Percentiles rank a stretch among this genome's conserved stretches.
These are phyloP conservation scores for Chrysina gloriosa DNA, from an alignment of 2,888 invertebrate genomes.

Conservation along the genomic window DNA sequence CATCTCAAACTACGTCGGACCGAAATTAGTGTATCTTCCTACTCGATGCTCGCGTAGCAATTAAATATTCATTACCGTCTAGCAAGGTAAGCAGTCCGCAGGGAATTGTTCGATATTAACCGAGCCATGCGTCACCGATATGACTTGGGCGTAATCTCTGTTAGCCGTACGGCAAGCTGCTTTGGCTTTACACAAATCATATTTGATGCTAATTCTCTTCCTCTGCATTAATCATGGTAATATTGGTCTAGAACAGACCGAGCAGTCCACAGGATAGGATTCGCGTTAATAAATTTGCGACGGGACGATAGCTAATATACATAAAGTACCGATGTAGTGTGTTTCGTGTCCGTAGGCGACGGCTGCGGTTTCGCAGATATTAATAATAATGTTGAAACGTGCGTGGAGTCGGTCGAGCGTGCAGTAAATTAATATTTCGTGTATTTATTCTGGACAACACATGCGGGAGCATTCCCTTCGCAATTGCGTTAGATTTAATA, in stretches of 20 bases:
- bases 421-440: too few species aligned
- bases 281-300: not conserved
- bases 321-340: too few species aligned
- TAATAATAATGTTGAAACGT: too few species aligned
- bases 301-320: not conserved
- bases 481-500: too few species aligned
- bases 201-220: slow-evolving; percentile 10
- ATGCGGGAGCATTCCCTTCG: too few species aligned
- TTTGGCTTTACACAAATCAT: not conserved
- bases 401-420: too few species aligned
- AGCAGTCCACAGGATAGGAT: not conserved
- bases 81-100: not conserved
- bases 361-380: too few species aligned
- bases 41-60: too few species aligned
- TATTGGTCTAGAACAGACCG: not conserved
- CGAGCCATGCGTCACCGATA: not conserved
- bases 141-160: not conserved
- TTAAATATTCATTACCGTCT: not conserved
- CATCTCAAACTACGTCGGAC: not conserved
- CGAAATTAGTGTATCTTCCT: not conserved
- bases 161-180: not conserved
- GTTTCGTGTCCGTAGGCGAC: too few species aligned
- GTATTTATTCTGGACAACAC: too few species aligned
- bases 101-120: not conserved
- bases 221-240: not conserved